Percentiles rank a stretch among this genome's conserved stretches.
Evolutionary conservation across 2,888 invertebrate species (phyloP).

Genomic region (Diploptera punctata): DNA sequence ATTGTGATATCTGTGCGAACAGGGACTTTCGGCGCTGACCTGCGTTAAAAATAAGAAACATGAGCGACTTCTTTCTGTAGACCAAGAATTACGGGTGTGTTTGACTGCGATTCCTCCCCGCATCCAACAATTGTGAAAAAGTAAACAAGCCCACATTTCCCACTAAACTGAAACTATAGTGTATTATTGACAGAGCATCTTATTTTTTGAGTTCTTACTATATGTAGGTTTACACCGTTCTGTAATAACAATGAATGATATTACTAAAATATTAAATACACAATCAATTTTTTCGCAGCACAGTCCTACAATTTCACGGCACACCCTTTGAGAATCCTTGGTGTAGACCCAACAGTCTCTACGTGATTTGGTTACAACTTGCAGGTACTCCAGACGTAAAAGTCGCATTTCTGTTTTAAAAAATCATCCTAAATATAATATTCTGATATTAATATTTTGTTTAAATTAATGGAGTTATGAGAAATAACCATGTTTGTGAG

Average conservation of each 20-base stretch:
- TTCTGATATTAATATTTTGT: too few relatives aligned
- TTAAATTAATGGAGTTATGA: too few relatives aligned
- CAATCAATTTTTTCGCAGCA: neutral
- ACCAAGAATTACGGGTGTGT: neutral
- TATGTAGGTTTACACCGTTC: neutral
- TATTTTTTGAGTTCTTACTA: neutral
- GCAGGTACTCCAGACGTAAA: too few relatives aligned
- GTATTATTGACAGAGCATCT: slow-evolving; percentile 8
- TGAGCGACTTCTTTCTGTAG: slow-evolving; percentile 5
- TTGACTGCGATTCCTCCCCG: neutral
- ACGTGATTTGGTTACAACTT: too few relatives aligned
- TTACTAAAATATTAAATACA: too few relatives aligned
- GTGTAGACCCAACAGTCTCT: too few relatives aligned
- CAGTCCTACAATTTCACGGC: neutral
- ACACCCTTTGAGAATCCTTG: slow-evolving; percentile 8
- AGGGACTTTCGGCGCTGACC: neutral
- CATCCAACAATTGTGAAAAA: neutral
- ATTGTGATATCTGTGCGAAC: neutral
- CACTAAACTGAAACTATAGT: neutral
- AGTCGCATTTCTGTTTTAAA: too few relatives aligned
- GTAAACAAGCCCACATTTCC: neutral
- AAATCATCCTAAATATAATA: too few relatives aligned
- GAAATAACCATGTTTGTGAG: too few relatives aligned
- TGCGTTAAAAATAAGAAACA: neutral
- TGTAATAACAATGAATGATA: neutral